These are phyloP conservation scores for Mionectes macconnelli DNA, from an alignment of 2,113 vertebrate genomes.

Conservation along the genomic window DNA sequence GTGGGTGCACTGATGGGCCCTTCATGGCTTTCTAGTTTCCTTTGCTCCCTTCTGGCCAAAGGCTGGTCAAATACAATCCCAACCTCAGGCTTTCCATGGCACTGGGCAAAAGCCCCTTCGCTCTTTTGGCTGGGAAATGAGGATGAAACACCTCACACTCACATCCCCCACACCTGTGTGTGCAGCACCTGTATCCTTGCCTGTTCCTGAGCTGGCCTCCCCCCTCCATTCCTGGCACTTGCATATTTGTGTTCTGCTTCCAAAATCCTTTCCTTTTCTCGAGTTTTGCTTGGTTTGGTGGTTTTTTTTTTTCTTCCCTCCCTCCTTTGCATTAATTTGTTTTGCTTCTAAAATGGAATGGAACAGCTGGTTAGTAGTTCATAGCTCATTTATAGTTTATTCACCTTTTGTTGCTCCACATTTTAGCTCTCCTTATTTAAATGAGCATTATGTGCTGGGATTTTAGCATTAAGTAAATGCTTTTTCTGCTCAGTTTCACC, in stretches of 20 bases:
- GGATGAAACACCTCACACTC: background rate
- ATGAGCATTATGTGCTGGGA: background rate
- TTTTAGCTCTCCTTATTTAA: constrained; percentile 38
- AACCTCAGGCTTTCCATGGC: accelerated
- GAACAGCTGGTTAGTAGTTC: constrained; percentile 44
- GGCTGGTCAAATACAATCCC: background rate
- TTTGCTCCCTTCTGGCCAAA: background rate
- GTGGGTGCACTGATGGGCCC: background rate
- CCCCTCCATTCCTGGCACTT: background rate
- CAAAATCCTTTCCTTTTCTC: background rate
- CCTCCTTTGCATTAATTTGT: constrained; percentile 5
- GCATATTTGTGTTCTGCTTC: background rate
- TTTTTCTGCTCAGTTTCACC: constrained; percentile 45
- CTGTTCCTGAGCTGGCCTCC: background rate
- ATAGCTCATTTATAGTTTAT: constrained; percentile 45
- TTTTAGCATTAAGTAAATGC: constrained; percentile 31
- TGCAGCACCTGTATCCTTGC: background rate
- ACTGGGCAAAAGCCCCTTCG: background rate
- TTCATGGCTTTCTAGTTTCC: background rate
- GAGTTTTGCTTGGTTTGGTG: background rate
- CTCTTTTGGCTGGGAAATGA: background rate
- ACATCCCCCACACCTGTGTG: background rate
- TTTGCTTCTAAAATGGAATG: constrained; percentile 23
- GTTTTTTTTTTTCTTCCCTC: background rate
- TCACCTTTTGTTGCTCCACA: constrained; percentile 21